A percentile compares a stretch with the other conserved stretches of the same genome.
These are phyloP conservation scores for Ormia ochracea DNA, from an alignment of 2,888 invertebrate species.

Conservation along the genomic window DNA sequence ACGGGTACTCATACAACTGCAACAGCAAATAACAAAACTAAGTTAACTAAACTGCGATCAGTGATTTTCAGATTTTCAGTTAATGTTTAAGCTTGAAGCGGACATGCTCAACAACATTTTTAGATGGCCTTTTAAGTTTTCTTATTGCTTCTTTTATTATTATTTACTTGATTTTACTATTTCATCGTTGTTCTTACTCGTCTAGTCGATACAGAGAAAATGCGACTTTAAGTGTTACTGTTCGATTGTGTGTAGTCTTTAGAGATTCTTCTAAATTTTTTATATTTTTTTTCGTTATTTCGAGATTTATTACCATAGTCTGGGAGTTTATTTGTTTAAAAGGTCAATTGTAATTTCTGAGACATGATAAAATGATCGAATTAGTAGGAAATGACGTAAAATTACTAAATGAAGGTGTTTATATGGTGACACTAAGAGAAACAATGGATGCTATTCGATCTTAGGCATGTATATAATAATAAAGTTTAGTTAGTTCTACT, in stretches of 20 bases:
- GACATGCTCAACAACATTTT: conserved; percentile 62
- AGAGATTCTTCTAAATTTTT: conserved; percentile 46
- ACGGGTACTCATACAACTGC: not conserved
- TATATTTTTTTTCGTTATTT: not conserved
- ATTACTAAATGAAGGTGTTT: conserved; percentile 60
- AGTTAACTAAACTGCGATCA: conserved; percentile 50
- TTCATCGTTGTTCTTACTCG: conserved; percentile 2
- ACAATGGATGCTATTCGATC: conserved; percentile 1
- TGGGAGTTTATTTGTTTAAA: conserved; percentile 59
- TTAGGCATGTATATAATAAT: not conserved
- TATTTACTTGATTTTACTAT: conserved; percentile 27
- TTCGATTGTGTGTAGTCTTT: conserved; percentile 36
- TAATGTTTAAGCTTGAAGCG: conserved; percentile 57
- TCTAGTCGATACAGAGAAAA: conserved; percentile 2
- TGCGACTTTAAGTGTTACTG: conserved; percentile 35
- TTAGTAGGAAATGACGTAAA: conserved; percentile 59
- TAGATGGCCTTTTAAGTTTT: conserved; percentile 60
- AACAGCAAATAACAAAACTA: conserved; percentile 23
- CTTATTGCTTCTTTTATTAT: not conserved
- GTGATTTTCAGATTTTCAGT: conserved; percentile 58
- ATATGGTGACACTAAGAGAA: conserved; percentile 41
- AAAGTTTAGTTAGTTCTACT: not conserved
- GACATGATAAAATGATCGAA: conserved; percentile 61
- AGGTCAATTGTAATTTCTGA: conserved; percentile 60
- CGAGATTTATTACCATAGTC: conserved; percentile 58